Conservation (phyloP, 2,888 invertebrate genomes). For the Vannuccia rotundouncinata region DNA sequence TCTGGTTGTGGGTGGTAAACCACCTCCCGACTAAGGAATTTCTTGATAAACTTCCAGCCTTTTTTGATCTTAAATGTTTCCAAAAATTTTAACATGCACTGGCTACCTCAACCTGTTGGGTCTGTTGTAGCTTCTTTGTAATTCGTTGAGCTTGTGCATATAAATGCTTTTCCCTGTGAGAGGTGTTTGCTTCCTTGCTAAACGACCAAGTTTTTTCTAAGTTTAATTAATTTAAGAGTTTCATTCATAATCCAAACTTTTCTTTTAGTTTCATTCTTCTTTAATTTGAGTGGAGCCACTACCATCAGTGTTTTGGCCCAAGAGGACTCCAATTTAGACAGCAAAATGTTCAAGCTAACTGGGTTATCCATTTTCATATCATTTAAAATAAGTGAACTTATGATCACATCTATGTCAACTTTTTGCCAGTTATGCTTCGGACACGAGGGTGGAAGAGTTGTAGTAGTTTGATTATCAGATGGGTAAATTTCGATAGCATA, state of each 20-base stretch:
- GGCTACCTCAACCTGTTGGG: not conserved
- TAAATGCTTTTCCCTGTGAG: not conserved
- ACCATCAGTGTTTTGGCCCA: not conserved
- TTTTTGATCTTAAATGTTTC: not conserved
- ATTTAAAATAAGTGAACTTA: not conserved
- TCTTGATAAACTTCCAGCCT: not conserved
- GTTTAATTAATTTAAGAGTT: not conserved
- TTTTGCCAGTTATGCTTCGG: not conserved
- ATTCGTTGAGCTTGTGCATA: not conserved
- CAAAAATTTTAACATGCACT: not conserved
- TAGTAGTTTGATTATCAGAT: not conserved
- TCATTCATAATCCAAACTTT: not conserved
- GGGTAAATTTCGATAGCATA: not conserved
- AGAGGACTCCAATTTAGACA: not conserved
- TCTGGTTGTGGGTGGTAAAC: too few species aligned
- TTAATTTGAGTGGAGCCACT: not conserved
- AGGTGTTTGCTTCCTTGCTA: not conserved
- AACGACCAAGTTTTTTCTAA: not conserved
- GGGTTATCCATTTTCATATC: not conserved
- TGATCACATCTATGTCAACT: not conserved
- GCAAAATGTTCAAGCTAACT: not conserved
- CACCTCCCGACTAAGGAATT: too few species aligned
- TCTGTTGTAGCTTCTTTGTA: not conserved
- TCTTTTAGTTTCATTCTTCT: not conserved
- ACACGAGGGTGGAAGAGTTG: not conserved